Conservation (phyloP, 2,797 vertebrate species). For the Propithecus deckenii region DNA sequence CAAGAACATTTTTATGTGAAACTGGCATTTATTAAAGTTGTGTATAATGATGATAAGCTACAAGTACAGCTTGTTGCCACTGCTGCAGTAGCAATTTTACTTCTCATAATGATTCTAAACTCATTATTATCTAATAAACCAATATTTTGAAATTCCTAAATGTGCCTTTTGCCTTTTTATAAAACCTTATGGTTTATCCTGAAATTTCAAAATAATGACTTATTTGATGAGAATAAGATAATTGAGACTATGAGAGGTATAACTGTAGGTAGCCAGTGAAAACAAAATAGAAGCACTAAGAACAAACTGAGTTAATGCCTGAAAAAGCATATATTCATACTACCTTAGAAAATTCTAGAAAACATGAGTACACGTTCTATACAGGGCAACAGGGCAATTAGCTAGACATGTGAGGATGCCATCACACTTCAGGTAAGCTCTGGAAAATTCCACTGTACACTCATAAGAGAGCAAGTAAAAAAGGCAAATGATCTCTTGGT, state of each 20-base stretch:
- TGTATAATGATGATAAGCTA: neutral
- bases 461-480: neutral
- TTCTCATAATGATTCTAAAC: neutral
- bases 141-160: neutral
- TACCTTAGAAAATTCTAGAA: neutral
- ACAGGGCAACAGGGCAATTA: neutral
- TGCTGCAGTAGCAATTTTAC: neutral
- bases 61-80: neutral
- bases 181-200: neutral
- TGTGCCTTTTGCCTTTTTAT: neutral
- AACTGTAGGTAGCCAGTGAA: neutral
- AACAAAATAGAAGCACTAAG: neutral
- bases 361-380: neutral
- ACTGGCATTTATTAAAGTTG: neutral
- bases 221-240: neutral
- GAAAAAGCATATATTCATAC: neutral
- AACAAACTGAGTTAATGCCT: neutral
- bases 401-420: neutral
- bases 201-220: constrained; percentile 5
- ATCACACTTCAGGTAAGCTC: neutral
- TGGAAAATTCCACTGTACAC: neutral
- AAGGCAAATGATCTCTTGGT: neutral
- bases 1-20: neutral
- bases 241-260: neutral
- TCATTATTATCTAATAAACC: neutral